A percentile compares a stretch with the other conserved stretches of the same genome.
phyloP scores from a whole-genome alignment of 2,888 invertebrate genomes.

The Amaurobius ferox region DNA sequence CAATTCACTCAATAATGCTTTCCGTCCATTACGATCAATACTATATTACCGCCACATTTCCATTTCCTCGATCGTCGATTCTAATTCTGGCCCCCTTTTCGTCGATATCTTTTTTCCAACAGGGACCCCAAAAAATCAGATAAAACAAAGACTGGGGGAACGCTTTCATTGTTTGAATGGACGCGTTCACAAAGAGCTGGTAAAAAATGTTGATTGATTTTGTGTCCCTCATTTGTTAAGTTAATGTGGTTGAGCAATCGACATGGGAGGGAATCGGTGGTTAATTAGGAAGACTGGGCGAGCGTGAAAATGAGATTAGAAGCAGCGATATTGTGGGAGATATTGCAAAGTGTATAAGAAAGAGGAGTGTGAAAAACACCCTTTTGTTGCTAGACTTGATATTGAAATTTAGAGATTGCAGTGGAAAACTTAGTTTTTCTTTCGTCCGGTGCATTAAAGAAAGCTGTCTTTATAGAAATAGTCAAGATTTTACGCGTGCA shows the following conservation, averaged over 20 bases:
- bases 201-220: slow-evolving; percentile 54
- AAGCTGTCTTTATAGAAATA: too few species aligned
- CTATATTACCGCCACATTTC: slow-evolving; percentile 6
- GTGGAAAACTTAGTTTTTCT: too few species aligned
- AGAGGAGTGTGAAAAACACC: not conserved
- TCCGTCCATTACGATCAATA: not conserved
- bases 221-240: slow-evolving; percentile 64
- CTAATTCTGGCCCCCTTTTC: not conserved
- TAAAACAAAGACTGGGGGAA: slow-evolving; percentile 12
- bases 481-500: too few species aligned
- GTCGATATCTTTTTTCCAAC: not conserved
- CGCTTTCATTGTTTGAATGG: not conserved
- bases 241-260: slow-evolving; percentile 55
- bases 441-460: too few species aligned
- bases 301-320: slow-evolving; percentile 2
- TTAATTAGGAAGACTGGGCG: slow-evolving; percentile 52
- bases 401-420: not conserved
- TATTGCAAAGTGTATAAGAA: not conserved
- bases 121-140: not conserved
- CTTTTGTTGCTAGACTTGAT: too few species aligned
- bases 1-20: slow-evolving; percentile 5
- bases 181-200: not conserved
- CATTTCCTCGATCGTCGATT: slow-evolving; percentile 16
- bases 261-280: slow-evolving; percentile 49
- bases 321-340: not conserved